A percentile compares a stretch with the other conserved stretches of the same genome.
These are phyloP conservation scores for Aphelenchoides fujianensis DNA, from an alignment of 1,140 invertebrate species.

Conservation along the genomic window DNA sequence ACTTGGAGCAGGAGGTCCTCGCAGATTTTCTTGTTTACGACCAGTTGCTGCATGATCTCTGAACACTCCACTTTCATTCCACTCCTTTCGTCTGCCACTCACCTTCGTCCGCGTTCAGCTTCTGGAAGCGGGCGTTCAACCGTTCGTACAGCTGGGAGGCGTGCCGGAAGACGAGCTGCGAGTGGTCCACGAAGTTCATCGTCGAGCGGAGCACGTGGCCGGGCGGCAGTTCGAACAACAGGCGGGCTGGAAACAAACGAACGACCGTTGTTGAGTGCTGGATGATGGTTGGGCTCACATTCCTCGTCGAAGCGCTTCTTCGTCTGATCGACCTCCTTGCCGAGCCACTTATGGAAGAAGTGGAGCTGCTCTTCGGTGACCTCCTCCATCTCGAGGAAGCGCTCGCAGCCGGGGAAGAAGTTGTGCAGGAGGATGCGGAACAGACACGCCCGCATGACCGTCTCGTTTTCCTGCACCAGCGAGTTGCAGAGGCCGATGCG, in stretches of 20 bases:
- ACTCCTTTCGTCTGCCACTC: neutral
- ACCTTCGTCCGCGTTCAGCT: neutral
- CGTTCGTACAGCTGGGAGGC: neutral
- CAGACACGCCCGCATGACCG: slow-evolving; percentile 13
- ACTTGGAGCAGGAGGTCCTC: neutral
- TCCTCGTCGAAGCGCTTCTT: slow-evolving; percentile 3
- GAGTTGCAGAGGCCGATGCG: slow-evolving; percentile 3
- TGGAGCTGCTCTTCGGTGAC: neutral
- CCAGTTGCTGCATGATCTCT: neutral
- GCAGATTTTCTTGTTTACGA: neutral
- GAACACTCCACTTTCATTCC: slow-evolving; percentile 12
- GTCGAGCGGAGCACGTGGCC: neutral
- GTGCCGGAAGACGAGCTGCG: slow-evolving; percentile 6
- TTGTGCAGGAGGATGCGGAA: slow-evolving; percentile 15
- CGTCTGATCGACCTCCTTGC: slow-evolving; percentile 9
- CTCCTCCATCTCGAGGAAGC: neutral
- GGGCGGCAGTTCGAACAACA: neutral
- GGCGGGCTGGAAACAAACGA: neutral
- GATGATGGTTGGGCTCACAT: too few relatives aligned
- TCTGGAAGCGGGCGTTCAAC: slow-evolving; percentile 10
- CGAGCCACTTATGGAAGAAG: slow-evolving; percentile 15
- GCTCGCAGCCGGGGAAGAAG: slow-evolving; percentile 8
- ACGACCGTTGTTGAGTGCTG: neutral
- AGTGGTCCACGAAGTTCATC: neutral
- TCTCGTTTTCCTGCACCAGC: neutral